These are phyloP conservation scores for Podarcis muralis DNA, from an alignment of 2,113 vertebrate genomes.

Conservation along the genomic window DNA sequence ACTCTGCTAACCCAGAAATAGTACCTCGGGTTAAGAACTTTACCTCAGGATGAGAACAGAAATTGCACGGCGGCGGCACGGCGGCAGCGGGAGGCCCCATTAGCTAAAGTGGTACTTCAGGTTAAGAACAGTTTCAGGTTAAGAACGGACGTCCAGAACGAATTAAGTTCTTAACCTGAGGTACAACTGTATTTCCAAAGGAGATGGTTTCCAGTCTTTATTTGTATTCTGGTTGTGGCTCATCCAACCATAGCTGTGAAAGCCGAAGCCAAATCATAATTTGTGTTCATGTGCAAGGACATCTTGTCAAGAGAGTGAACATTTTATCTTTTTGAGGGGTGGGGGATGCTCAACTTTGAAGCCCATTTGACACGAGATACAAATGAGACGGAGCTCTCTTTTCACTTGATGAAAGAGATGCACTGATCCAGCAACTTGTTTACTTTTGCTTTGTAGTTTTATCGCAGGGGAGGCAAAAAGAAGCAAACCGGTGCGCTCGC, in stretches of 20 bases:
- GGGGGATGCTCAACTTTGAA: not conserved
- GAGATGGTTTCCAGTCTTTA: not conserved
- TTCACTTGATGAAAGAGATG: not conserved
- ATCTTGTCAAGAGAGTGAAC: conserved; percentile 26
- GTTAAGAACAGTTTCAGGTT: too few relatives aligned
- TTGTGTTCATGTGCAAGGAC: conserved; percentile 13
- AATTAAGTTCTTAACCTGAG: too few relatives aligned
- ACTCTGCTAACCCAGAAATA: too few relatives aligned
- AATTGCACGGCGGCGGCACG: too few relatives aligned
- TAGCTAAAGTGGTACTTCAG: too few relatives aligned
- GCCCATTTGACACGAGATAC: not conserved
- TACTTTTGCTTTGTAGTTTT: conserved; percentile 29
- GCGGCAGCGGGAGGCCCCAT: too few relatives aligned
- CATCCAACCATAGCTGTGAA: not conserved
- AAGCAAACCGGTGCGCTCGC: not conserved
- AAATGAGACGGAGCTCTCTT: not conserved
- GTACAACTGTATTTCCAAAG: not conserved
- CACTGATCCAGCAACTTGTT: conserved; percentile 1
- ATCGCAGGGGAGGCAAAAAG: not conserved
- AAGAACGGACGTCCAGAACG: too few relatives aligned
- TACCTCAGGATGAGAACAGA: too few relatives aligned
- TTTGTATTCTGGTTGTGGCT: conserved; percentile 5
- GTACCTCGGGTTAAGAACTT: too few relatives aligned
- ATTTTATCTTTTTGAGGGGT: not conserved
- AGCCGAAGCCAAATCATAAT: conserved; percentile 18